Evolutionary conservation across 2,113 vertebrate species (phyloP).

Genomic region (Epinephelus fuscoguttatus): DNA sequence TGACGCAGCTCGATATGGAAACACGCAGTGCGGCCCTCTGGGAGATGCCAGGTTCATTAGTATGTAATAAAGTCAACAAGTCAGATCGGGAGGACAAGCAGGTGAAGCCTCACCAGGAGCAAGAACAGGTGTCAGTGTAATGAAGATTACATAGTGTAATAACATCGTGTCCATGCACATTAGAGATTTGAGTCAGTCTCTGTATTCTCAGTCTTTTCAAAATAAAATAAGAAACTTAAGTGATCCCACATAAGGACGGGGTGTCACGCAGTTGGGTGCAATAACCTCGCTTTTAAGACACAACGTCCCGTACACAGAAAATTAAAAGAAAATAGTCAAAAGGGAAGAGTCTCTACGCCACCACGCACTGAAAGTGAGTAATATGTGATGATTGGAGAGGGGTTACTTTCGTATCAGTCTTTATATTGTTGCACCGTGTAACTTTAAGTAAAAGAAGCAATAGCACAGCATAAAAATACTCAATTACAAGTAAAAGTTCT

Average conservation of each 20-base stretch:
- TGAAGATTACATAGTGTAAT: background rate
- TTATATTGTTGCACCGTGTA: too few species aligned
- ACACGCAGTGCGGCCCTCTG: constrained; percentile 13
- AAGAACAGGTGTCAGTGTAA: constrained; percentile 18
- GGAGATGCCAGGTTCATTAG: constrained; percentile 31
- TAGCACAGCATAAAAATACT: too few species aligned
- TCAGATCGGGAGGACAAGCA: constrained; percentile 27
- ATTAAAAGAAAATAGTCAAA: too few species aligned
- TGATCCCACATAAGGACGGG: background rate
- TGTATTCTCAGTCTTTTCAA: background rate
- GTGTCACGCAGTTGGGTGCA: background rate
- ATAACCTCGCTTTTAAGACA: background rate
- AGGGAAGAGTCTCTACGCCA: too few species aligned
- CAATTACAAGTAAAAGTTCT: too few species aligned
- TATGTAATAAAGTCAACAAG: constrained; percentile 16
- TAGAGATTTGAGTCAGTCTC: background rate
- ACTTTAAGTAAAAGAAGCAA: too few species aligned
- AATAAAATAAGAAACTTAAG: background rate
- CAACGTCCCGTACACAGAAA: too few species aligned
- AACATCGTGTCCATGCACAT: background rate
- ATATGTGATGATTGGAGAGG: too few species aligned
- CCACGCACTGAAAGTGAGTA: too few species aligned
- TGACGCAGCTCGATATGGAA: background rate
- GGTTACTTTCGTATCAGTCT: too few species aligned
- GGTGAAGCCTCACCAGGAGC: constrained; percentile 28